Percentiles rank a stretch among this genome's conserved stretches.
Conservation (phyloP, 2,888 invertebrate species). For the Ennomos quercinarius region DNA sequence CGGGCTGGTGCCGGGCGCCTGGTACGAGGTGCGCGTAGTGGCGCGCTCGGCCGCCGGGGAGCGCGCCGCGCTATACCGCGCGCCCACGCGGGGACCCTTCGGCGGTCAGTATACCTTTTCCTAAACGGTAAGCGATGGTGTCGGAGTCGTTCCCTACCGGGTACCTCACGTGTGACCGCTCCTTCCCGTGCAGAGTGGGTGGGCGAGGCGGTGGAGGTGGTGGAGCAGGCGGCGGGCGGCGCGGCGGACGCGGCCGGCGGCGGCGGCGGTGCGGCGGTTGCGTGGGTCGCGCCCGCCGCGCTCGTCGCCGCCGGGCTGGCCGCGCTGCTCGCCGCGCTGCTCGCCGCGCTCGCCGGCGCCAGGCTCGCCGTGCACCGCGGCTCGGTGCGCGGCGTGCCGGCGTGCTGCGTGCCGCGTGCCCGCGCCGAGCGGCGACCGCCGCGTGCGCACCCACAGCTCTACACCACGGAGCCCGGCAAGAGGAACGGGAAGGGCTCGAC, state of each 20-base stretch:
- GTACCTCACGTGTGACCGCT: no score
- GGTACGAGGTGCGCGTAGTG: slow-evolving; percentile 85
- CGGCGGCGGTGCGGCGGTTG: slow-evolving; percentile 46
- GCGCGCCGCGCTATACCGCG: slow-evolving; percentile 81
- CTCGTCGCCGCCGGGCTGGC: slow-evolving; percentile 54
- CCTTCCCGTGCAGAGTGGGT: slow-evolving; percentile 52
- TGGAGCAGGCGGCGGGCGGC: slow-evolving; percentile 38
- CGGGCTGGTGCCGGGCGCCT: slow-evolving; percentile 80
- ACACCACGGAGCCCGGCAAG: slow-evolving; percentile 61
- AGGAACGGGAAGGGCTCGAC: slow-evolving; percentile 58
- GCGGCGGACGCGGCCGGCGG: slow-evolving; percentile 38
- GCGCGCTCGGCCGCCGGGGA: slow-evolving; percentile 84
- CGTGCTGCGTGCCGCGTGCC: slow-evolving; percentile 36
- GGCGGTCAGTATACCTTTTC: slow-evolving; percentile 67
- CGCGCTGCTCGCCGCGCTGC: slow-evolving; percentile 47
- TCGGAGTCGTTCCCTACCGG: no score
- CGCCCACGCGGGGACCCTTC: slow-evolving; percentile 79
- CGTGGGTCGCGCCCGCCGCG: slow-evolving; percentile 39
- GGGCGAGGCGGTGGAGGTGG: slow-evolving; percentile 61
- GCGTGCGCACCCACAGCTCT: slow-evolving; percentile 54
- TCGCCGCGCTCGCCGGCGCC: slow-evolving; percentile 30
- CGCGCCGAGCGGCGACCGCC: slow-evolving; percentile 33
- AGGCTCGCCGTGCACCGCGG: slow-evolving; percentile 48
- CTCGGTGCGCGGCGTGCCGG: slow-evolving; percentile 38
- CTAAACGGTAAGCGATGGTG: no score